These are phyloP conservation scores for Drosophila ezoana DNA, from an alignment of 2,888 invertebrate species.

Conservation along the genomic window DNA sequence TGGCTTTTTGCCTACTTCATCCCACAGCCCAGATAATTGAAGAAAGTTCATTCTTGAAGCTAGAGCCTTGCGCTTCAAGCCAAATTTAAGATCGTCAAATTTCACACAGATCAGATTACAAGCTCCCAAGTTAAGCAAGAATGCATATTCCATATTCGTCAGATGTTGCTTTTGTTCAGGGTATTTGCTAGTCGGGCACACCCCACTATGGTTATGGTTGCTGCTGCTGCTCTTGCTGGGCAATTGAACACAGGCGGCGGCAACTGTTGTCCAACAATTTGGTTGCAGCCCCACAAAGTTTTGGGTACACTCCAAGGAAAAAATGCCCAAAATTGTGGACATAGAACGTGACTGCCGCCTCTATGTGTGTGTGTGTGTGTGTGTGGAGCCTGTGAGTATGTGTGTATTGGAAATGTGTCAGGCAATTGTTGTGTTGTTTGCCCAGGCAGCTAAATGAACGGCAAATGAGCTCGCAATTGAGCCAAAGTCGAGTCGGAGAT, in stretches of 20 bases:
- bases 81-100: no score
- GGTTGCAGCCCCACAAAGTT: slow-evolving; percentile 38
- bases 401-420: slow-evolving; percentile 67
- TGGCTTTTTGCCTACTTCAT: no score
- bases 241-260: slow-evolving; percentile 53
- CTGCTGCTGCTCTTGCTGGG: slow-evolving; percentile 34
- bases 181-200: no score
- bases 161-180: no score
- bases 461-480: slow-evolving; percentile 2
- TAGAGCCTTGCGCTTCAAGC: no score
- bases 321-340: slow-evolving; percentile 16
- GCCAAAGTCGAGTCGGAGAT: slow-evolving; percentile 1
- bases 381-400: slow-evolving; percentile 8
- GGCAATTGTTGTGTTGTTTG: slow-evolving; percentile 25
- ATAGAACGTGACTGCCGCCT: slow-evolving; percentile 41
- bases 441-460: slow-evolving; percentile 2
- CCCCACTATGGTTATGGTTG: slow-evolving; percentile 5
- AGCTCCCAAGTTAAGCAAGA: no score
- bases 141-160: no score
- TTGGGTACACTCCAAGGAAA: slow-evolving; percentile 14
- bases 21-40: no score
- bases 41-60: no score
- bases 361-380: slow-evolving; percentile 7
- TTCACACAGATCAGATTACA: no score
- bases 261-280: slow-evolving; percentile 25